phyloP scores from a whole-genome alignment of 2,888 invertebrate genomes.

The Ormyrus thymus region DNA sequence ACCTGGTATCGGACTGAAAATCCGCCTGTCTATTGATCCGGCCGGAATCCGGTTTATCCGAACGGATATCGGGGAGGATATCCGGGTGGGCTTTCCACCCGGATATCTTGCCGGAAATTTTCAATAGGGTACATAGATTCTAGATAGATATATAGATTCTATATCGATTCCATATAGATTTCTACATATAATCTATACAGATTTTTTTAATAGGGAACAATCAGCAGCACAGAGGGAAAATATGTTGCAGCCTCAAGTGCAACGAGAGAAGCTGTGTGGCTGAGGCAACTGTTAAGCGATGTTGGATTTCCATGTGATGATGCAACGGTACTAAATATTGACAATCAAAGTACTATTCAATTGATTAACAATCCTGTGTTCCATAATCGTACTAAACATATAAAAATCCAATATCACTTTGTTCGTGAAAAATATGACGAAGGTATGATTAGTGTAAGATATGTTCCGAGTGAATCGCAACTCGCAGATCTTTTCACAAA shows the following conservation, averaged over 20 bases:
- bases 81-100: too few relatives aligned
- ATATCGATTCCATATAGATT: too few relatives aligned
- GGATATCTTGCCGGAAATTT: too few relatives aligned
- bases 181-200: too few relatives aligned
- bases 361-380: conserved; percentile 43
- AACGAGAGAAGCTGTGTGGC: conserved; percentile 59
- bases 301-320: conserved; percentile 41
- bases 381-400: neutral
- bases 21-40: too few relatives aligned
- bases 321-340: conserved; percentile 50
- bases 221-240: conserved; percentile 60
- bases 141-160: too few relatives aligned
- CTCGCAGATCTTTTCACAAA: conserved; percentile 39
- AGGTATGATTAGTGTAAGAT: conserved; percentile 21
- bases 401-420: neutral
- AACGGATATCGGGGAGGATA: too few relatives aligned
- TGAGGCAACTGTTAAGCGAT: conserved; percentile 54
- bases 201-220: conserved; percentile 58
- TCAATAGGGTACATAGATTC: too few relatives aligned
- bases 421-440: neutral
- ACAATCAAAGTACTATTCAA: conserved; percentile 60
- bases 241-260: conserved; percentile 59
- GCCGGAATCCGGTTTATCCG: too few relatives aligned
- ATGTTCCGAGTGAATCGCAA: conserved; percentile 32
- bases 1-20: too few relatives aligned